Evolutionary conservation across 2,113 vertebrate species (phyloP).

Genomic region (Taxidea taxus): DNA sequence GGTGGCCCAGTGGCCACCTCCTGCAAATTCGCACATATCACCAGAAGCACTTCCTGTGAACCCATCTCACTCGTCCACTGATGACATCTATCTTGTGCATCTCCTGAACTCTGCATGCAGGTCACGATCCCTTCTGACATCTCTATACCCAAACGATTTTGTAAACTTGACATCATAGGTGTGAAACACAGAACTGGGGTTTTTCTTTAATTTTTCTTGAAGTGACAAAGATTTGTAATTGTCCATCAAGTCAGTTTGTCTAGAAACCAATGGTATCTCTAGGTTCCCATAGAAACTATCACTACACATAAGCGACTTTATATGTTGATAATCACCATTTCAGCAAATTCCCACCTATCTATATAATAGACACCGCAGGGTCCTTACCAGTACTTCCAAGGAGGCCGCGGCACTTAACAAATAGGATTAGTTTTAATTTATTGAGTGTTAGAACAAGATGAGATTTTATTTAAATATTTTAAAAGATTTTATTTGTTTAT

Average conservation of each 20-base stretch:
- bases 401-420: neutral
- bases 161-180: neutral
- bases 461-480: neutral
- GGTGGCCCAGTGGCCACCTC: rapidly evolving
- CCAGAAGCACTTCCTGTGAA: neutral
- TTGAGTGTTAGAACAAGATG: neutral
- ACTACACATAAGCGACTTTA: neutral
- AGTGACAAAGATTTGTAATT: neutral
- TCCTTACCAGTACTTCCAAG: neutral
- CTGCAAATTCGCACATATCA: too few relatives aligned
- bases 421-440: neutral
- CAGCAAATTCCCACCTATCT: neutral
- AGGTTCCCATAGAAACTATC: neutral
- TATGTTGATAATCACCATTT: neutral
- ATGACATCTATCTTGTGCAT: neutral
- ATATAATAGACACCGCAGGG: neutral
- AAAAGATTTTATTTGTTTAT: too few relatives aligned
- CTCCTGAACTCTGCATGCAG: neutral
- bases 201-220: neutral
- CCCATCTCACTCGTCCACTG: too few relatives aligned
- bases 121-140: neutral
- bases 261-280: neutral
- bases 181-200: neutral
- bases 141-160: neutral
- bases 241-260: neutral